A percentile compares a stretch with the other conserved stretches of the same genome.
phyloP scores from a whole-genome alignment of 2,113 vertebrate genomes.

The Chrysochloris asiatica region DNA sequence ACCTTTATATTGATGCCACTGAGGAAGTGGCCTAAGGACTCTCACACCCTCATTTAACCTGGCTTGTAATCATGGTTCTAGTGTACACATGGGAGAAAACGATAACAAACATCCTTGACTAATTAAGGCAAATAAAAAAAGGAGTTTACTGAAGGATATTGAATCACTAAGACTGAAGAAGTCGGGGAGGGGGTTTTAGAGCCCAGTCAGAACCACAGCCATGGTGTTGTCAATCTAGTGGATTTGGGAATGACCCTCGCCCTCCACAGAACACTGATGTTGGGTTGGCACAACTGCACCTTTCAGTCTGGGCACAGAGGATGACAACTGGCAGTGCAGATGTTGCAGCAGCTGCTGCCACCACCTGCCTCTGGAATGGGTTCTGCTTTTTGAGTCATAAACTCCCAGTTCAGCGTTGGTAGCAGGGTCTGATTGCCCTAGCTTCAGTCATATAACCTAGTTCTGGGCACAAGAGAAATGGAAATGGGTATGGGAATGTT shows the following conservation, averaged over 20 bases:
- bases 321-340: background rate
- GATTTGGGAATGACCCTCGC: background rate
- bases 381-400: background rate
- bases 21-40: background rate
- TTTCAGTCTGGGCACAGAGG: background rate
- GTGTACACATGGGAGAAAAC: background rate
- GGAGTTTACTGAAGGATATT: background rate
- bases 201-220: background rate
- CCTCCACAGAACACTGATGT: background rate
- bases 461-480: background rate
- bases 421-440: background rate
- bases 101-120: background rate
- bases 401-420: background rate
- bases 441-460: background rate
- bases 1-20: background rate
- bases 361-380: background rate
- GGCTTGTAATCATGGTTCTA: background rate
- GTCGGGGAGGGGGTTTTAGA: background rate
- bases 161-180: background rate
- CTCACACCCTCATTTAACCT: background rate
- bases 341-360: background rate
- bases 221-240: background rate
- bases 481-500: background rate
- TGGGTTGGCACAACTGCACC: background rate
- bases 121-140: background rate